phyloP scores from a whole-genome alignment of 2,888 invertebrate genomes.

The Drosophila mimica region DNA sequence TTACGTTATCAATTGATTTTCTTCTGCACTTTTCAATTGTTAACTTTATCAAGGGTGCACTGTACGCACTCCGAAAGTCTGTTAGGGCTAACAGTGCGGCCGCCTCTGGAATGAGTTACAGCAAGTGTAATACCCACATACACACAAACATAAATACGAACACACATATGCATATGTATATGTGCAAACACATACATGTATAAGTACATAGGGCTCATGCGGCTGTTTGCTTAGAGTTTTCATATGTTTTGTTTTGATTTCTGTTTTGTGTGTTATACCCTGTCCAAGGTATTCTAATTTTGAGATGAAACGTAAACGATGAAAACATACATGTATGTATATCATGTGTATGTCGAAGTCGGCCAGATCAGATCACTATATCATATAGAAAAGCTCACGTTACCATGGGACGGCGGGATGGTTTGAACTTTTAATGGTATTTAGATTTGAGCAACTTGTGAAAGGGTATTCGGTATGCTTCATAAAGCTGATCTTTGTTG shows the following conservation, averaged over 20 bases:
- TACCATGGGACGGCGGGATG: not conserved
- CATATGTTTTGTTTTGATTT: conserved; percentile 36
- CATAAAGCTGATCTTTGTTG: not conserved
- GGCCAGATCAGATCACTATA: not conserved
- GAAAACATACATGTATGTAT: not conserved
- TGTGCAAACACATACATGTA: not conserved
- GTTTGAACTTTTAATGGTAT: not conserved
- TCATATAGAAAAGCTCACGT: not conserved
- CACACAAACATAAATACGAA: not conserved
- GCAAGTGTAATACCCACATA: conserved; percentile 8
- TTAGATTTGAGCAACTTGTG: not conserved
- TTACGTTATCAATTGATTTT: not conserved
- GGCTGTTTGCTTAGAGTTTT: conserved; percentile 38
- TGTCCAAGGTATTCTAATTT: not conserved
- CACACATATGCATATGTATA: not conserved
- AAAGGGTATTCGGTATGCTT: not conserved
- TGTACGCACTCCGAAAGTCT: conserved; percentile 23
- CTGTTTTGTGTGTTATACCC: conserved; percentile 8
- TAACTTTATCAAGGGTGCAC: conserved; percentile 6
- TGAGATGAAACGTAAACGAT: not conserved
- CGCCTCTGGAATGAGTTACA: conserved; percentile 39
- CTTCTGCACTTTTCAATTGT: not conserved
- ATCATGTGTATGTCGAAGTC: not conserved
- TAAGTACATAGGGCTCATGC: conserved; percentile 11
- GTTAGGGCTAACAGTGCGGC: conserved; percentile 18